Conservation (phyloP, 2,797 vertebrate species). For the Momotus momota region DNA sequence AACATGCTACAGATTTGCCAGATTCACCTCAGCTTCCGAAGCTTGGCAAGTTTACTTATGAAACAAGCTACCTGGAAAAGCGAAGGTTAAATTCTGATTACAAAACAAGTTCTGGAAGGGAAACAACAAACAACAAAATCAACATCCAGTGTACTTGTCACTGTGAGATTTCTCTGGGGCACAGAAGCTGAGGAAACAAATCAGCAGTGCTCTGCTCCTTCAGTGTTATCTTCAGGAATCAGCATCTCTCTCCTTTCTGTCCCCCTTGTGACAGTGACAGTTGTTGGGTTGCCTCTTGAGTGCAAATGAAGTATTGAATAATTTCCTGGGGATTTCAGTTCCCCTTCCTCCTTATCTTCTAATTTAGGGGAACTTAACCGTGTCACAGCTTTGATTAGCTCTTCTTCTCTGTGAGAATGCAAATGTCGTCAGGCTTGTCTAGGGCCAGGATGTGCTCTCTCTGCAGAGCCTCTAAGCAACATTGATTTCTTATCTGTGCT, state of each 20-base stretch:
- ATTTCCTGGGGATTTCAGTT: slow-evolving; percentile 64
- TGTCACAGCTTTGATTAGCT: slow-evolving; percentile 67
- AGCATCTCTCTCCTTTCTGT: not conserved
- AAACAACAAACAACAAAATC: slow-evolving; percentile 40
- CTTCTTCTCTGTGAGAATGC: slow-evolving; percentile 28
- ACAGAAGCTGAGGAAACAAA: slow-evolving; percentile 15
- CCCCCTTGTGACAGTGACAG: slow-evolving; percentile 4
- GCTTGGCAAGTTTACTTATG: not conserved
- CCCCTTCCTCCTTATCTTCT: slow-evolving; percentile 69
- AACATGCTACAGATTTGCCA: not conserved
- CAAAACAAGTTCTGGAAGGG: slow-evolving; percentile 6
- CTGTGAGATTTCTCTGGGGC: slow-evolving; percentile 57
- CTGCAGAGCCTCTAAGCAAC: not conserved
- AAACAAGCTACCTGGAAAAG: not conserved
- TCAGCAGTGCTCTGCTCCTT: not conserved
- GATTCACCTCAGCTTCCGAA: not conserved
- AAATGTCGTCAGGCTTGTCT: not conserved
- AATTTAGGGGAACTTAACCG: slow-evolving; percentile 64
- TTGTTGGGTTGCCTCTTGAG: slow-evolving; percentile 35
- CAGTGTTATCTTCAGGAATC: slow-evolving; percentile 16
- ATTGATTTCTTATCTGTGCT: slow-evolving; percentile 34
- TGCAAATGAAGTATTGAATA: slow-evolving; percentile 54
- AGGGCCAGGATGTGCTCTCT: not conserved
- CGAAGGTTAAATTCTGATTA: slow-evolving; percentile 31
- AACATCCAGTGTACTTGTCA: slow-evolving; percentile 34